Conservation (phyloP, 1,140 invertebrate species). For the Aphaenogaster rudis region DNA sequence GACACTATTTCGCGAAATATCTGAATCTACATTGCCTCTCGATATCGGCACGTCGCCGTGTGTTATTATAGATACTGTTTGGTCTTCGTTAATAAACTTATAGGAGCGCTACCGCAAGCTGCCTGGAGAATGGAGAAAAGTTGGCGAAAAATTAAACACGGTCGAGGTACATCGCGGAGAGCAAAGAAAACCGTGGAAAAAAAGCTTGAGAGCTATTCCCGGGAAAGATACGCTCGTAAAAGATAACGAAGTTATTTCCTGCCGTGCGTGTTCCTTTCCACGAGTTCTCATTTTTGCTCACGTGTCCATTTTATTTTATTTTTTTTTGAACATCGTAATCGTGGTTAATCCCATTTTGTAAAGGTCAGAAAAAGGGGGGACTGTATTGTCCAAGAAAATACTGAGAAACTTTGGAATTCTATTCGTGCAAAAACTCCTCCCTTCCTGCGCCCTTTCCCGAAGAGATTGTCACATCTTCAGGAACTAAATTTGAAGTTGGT, state of each 20-base stretch:
- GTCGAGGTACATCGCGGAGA: background rate
- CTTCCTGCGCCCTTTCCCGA: background rate
- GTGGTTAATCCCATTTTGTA: background rate
- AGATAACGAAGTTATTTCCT: slow-evolving; percentile 46
- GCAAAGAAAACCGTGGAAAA: background rate
- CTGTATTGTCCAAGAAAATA: background rate
- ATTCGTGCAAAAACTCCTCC: background rate
- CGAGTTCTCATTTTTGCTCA: background rate
- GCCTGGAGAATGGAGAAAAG: background rate
- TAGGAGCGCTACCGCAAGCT: background rate
- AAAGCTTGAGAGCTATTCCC: slow-evolving; percentile 11
- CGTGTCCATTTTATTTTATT: background rate
- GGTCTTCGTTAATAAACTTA: slow-evolving; percentile 33
- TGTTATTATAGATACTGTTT: slow-evolving; percentile 24
- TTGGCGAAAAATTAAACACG: slow-evolving; percentile 17
- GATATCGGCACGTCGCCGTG: background rate
- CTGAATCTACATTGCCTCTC: background rate
- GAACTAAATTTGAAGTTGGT: slow-evolving; percentile 5
- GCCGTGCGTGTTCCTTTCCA: background rate
- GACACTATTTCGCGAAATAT: background rate
- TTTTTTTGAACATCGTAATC: background rate
- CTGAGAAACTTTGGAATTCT: slow-evolving; percentile 3
- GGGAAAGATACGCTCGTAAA: slow-evolving; percentile 35
- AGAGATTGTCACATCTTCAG: background rate
- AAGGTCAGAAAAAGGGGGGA: no score